These are phyloP conservation scores for Lerema accius DNA, from an alignment of 1,140 invertebrate species.

Conservation along the genomic window DNA sequence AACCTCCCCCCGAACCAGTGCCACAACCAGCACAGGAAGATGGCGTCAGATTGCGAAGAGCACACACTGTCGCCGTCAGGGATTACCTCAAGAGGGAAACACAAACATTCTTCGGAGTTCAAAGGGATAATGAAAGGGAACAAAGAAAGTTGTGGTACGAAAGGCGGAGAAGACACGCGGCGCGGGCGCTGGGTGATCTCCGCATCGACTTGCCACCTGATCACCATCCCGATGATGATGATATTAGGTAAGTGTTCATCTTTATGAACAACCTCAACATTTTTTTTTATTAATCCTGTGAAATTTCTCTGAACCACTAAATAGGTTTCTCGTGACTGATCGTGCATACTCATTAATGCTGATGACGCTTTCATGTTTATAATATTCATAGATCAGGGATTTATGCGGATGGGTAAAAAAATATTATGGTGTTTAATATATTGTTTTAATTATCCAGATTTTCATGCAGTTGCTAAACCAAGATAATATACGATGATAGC, in stretches of 20 bases:
- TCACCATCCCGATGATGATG: slow-evolving; percentile 83
- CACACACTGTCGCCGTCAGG: slow-evolving; percentile 69
- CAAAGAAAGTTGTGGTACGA: slow-evolving; percentile 89
- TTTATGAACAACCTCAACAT: no score
- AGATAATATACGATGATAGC: no score
- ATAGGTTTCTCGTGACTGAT: no score
- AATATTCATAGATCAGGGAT: no score
- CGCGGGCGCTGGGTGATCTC: slow-evolving; percentile 86
- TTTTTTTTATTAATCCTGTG: background rate
- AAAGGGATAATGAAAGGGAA: slow-evolving; percentile 87
- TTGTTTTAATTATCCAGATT: no score
- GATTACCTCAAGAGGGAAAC: slow-evolving; percentile 90
- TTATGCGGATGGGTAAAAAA: no score
- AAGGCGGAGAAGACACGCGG: slow-evolving; percentile 88
- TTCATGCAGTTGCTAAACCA: no score
- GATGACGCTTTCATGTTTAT: no score
- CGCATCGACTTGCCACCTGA: slow-evolving; percentile 84
- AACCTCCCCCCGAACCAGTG: slow-evolving; percentile 57
- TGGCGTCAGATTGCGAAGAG: slow-evolving; percentile 65
- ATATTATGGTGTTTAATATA: no score
- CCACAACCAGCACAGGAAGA: slow-evolving; percentile 73
- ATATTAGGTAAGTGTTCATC: slow-evolving; percentile 81
- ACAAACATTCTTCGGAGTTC: slow-evolving; percentile 90
- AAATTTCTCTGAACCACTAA: background rate
- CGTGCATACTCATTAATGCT: no score